These are phyloP conservation scores for Ellobium chinense DNA, from an alignment of 2,888 invertebrate species.

Conservation along the genomic window DNA sequence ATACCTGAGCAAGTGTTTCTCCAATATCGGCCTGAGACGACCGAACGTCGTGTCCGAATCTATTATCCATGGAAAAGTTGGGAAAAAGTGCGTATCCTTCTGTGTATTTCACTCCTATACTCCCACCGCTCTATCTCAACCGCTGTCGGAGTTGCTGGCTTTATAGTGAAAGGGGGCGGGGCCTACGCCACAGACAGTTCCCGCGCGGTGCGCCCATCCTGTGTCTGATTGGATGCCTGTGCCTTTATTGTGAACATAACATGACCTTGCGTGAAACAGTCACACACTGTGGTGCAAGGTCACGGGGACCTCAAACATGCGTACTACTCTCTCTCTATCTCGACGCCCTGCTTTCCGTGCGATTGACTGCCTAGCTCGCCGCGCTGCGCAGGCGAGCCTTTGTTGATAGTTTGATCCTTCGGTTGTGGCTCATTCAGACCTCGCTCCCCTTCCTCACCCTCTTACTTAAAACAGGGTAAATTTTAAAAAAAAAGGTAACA, in stretches of 20 bases:
- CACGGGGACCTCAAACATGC: slow-evolving; percentile 21
- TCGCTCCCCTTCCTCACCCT: too few species aligned
- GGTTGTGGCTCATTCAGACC: slow-evolving; percentile 5
- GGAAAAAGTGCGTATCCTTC: background rate
- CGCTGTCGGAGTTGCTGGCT: background rate
- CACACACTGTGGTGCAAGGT: slow-evolving; percentile 39
- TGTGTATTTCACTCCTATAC: background rate
- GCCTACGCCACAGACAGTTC: slow-evolving; percentile 10
- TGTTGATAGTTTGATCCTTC: slow-evolving; percentile 1
- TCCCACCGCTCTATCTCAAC: slow-evolving; percentile 26
- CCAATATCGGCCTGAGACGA: slow-evolving; percentile 25
- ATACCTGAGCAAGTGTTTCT: slow-evolving; percentile 36
- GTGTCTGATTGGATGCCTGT: slow-evolving; percentile 43
- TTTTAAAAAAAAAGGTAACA: too few species aligned
- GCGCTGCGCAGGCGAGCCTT: slow-evolving; percentile 15
- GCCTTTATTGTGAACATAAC: slow-evolving; percentile 15
- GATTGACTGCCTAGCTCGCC: slow-evolving; percentile 31
- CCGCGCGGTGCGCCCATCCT: slow-evolving; percentile 31
- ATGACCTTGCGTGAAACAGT: slow-evolving; percentile 32
- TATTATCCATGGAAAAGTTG: slow-evolving; percentile 5
- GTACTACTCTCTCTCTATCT: slow-evolving; percentile 30
- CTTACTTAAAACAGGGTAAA: too few species aligned
- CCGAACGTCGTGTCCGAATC: slow-evolving; percentile 1
- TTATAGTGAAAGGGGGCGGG: slow-evolving; percentile 37
- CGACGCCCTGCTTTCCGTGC: background rate